Evolutionary conservation across 2,797 vertebrate genomes (phyloP).

Genomic region (Notamacropus eugenii): DNA sequence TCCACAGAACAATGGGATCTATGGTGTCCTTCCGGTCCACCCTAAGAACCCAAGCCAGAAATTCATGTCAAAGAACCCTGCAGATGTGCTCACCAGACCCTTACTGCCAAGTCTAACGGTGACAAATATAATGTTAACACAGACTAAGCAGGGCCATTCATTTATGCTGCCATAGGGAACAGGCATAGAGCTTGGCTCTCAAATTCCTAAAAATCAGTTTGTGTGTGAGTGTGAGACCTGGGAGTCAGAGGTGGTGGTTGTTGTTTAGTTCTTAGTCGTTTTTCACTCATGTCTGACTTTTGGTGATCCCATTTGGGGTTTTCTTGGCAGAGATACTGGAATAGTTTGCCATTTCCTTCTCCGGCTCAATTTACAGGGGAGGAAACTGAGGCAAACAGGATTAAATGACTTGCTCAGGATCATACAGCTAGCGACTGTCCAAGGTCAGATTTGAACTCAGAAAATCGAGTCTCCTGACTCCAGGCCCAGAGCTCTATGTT

Average conservation of each 20-base stretch:
- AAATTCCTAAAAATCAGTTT: background rate
- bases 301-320: background rate
- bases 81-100: background rate
- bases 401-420: background rate
- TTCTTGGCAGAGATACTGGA: background rate
- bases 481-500: too few species aligned
- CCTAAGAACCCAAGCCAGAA: accelerated
- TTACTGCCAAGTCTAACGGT: background rate
- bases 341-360: background rate
- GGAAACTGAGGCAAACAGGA: background rate
- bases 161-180: background rate
- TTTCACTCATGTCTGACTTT: background rate
- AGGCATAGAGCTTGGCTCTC: background rate
- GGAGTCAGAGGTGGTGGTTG: too few species aligned
- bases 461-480: too few species aligned
- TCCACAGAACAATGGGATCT: background rate
- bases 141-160: background rate
- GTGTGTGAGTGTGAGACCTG: background rate
- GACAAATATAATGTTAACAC: background rate
- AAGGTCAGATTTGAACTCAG: background rate
- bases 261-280: too few species aligned
- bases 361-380: background rate
- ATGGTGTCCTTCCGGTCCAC: background rate
- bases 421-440: background rate
- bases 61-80: background rate